A percentile compares a stretch with the other conserved stretches of the same genome.
Evolutionary conservation across 2,888 invertebrate genomes (phyloP).

Genomic region (Hypena proboscidalis): DNA sequence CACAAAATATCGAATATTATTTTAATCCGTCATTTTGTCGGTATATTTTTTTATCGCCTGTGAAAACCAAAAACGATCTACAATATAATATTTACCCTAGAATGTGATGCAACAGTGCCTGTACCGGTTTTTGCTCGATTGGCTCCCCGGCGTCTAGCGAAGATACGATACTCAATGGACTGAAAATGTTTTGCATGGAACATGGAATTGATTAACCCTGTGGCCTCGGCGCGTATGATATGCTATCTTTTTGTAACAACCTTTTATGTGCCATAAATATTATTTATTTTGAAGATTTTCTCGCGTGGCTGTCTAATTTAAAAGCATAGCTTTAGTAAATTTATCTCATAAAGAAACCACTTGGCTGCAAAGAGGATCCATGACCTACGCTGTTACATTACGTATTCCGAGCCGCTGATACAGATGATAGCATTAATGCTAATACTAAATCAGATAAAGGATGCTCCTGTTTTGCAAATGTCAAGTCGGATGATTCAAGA

Average conservation of each 20-base stretch:
- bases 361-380: slow-evolving; percentile 8
- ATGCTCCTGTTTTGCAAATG: slow-evolving; percentile 69
- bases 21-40: slow-evolving; percentile 5
- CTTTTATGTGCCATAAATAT: slow-evolving; percentile 19
- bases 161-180: slow-evolving; percentile 67
- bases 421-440: slow-evolving; percentile 45
- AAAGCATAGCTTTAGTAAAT: too few relatives aligned
- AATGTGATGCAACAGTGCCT: slow-evolving; percentile 64
- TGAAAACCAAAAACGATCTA: slow-evolving; percentile 7
- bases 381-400: slow-evolving; percentile 19
- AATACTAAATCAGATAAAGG: slow-evolving; percentile 54
- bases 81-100: slow-evolving; percentile 56
- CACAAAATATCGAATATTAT: slow-evolving; percentile 43
- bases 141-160: slow-evolving; percentile 79
- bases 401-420: slow-evolving; percentile 26
- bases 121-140: slow-evolving; percentile 70
- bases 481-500: slow-evolving; percentile 60
- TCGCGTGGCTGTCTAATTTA: too few relatives aligned
- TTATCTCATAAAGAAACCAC: slow-evolving; percentile 13
- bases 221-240: slow-evolving; percentile 47
- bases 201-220: slow-evolving; percentile 65
- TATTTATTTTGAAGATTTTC: slow-evolving; percentile 11
- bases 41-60: slow-evolving; percentile 5
- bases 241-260: slow-evolving; percentile 35
- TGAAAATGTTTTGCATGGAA: slow-evolving; percentile 65